Conservation (phyloP, 2,113 vertebrate genomes). For the Colistium nudipinnis region DNA sequence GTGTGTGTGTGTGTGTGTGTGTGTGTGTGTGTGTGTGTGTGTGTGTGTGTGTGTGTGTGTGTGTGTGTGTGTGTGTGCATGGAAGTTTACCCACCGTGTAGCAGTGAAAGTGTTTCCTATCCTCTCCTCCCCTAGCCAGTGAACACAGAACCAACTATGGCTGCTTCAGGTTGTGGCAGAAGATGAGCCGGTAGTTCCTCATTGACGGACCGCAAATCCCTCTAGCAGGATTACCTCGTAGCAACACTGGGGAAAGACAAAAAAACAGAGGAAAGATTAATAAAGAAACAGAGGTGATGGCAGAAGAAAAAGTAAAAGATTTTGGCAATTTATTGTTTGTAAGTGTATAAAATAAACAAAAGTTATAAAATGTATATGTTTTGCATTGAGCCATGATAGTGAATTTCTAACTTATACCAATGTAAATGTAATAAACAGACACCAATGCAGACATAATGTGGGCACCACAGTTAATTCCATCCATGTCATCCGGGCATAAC, state of each 20-base stretch:
- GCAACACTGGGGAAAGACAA: slow-evolving; percentile 47
- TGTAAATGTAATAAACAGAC: neutral
- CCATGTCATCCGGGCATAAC: neutral
- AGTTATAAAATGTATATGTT: too few relatives aligned
- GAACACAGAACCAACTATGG: slow-evolving; percentile 96
- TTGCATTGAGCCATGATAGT: neutral
- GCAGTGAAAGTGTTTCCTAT: slow-evolving; percentile 92
- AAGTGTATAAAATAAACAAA: too few relatives aligned
- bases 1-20: neutral
- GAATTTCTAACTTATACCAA: neutral
- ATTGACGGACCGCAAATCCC: slow-evolving; percentile 99
- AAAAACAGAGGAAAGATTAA: neutral
- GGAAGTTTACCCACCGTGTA: slow-evolving; percentile 86
- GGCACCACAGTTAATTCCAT: neutral
- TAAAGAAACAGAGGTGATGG: neutral
- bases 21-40: neutral
- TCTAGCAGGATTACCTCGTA: slow-evolving; percentile 93
- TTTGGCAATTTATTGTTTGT: too few relatives aligned
- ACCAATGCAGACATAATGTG: neutral
- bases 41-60: neutral
- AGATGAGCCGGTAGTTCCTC: slow-evolving; percentile 99
- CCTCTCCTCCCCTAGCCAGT: slow-evolving; percentile 92
- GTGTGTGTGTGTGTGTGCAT: neutral
- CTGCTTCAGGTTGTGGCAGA: slow-evolving; percentile 99
- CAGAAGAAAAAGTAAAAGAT: neutral